phyloP scores from a whole-genome alignment of 2,113 vertebrate species.

The Chloropsis hardwickii region DNA sequence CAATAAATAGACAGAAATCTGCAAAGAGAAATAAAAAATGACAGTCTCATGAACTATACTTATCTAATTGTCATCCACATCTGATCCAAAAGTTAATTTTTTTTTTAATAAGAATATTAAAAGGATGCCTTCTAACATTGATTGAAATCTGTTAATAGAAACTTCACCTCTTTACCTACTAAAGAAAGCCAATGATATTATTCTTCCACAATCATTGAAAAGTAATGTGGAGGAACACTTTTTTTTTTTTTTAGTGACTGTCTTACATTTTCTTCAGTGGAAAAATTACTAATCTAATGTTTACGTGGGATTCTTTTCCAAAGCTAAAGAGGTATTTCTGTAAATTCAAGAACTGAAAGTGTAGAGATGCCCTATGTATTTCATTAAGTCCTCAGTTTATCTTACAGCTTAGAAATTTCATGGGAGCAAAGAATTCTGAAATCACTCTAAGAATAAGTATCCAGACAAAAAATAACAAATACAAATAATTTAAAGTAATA shows the following conservation, averaged over 20 bases:
- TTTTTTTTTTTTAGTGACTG: not conserved
- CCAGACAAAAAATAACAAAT: not conserved
- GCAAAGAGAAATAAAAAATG: not conserved
- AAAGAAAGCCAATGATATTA: not conserved
- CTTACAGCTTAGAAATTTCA: not conserved
- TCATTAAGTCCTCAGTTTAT: accelerated
- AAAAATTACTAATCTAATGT: not conserved
- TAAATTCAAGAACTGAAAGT: not conserved
- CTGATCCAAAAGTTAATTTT: not conserved
- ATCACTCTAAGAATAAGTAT: not conserved
- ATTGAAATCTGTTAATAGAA: not conserved
- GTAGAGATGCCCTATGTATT: not conserved
- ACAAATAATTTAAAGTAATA: not conserved
- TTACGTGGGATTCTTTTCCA: not conserved
- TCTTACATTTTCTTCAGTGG: not conserved
- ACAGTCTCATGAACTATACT: not conserved
- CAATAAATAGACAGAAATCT: not conserved
- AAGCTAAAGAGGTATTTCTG: not conserved
- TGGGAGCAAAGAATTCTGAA: not conserved
- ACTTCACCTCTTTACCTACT: not conserved
- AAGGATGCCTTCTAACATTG: not conserved
- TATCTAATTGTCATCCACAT: not conserved
- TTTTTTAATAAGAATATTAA: not conserved
- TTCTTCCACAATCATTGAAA: not conserved
- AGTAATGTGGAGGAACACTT: accelerated